A percentile compares a stretch with the other conserved stretches of the same genome.
Evolutionary conservation across 2,113 vertebrate species (phyloP).

Genomic region (Brienomyrus brachyistius): DNA sequence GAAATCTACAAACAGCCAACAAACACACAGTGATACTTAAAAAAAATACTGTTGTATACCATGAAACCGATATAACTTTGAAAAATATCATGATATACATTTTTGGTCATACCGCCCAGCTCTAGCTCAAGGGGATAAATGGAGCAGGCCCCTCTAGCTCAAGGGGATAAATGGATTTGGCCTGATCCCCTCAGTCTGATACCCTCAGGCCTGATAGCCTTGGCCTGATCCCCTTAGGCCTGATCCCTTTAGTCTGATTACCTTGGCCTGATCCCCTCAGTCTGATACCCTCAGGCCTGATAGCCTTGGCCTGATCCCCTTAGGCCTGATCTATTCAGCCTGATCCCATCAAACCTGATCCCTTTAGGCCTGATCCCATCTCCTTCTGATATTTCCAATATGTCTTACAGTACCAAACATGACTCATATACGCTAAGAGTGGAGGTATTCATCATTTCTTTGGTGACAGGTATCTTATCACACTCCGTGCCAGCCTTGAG

Average conservation of each 20-base stretch:
- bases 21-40: too few species aligned
- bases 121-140: too few species aligned
- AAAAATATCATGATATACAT: too few species aligned
- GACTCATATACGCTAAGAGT: background rate
- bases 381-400: background rate
- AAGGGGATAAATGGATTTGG: too few species aligned
- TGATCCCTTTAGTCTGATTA: too few species aligned
- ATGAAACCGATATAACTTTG: too few species aligned
- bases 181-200: background rate
- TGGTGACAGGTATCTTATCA: slow-evolving; percentile 1
- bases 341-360: background rate
- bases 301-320: background rate
- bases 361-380: background rate
- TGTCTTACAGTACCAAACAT: slow-evolving; percentile 5
- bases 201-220: background rate
- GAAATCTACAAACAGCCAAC: too few species aligned
- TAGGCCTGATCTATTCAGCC: background rate
- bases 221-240: background rate
- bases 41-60: too few species aligned
- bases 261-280: too few species aligned
- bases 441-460: slow-evolving; percentile 12
- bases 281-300: too few species aligned
- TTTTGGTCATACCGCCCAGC: too few species aligned
- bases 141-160: too few species aligned
- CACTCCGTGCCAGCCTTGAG: background rate